Conservation (phyloP, 2,113 vertebrate genomes). For the Onychostruthus taczanowskii region DNA sequence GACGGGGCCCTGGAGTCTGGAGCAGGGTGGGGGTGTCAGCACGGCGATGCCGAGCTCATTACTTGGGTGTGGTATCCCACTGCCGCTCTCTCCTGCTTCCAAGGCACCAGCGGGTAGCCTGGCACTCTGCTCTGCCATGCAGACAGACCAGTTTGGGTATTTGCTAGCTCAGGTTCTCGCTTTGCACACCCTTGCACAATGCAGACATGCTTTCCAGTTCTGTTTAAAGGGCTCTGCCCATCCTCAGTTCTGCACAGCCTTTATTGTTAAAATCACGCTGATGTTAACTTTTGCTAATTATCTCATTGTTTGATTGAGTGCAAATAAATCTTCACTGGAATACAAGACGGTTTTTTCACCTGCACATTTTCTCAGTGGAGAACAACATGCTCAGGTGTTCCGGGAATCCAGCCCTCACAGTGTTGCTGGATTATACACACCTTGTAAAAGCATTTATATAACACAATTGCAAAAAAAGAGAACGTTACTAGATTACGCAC, state of each 20-base stretch:
- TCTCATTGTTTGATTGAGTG: background rate
- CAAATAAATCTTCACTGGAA: background rate
- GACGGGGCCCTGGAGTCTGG: background rate
- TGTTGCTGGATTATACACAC: background rate
- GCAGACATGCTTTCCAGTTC: background rate
- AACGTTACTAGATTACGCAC: background rate
- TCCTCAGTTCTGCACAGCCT: background rate
- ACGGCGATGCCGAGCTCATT: conserved; percentile 11
- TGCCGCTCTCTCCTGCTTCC: background rate
- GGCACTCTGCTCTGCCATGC: background rate
- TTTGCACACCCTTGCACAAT: conserved; percentile 9
- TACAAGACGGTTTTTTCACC: background rate
- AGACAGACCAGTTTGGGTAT: conserved; percentile 39
- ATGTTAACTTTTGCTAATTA: background rate
- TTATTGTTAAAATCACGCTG: background rate
- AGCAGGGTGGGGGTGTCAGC: conserved; percentile 15
- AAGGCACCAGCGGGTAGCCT: background rate
- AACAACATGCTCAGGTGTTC: background rate
- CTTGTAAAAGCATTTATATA: background rate
- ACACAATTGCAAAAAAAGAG: background rate
- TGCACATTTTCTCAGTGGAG: background rate
- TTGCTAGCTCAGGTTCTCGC: conserved; percentile 32
- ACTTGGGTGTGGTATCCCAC: background rate
- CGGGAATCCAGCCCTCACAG: background rate
- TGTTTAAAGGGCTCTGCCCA: background rate